These are phyloP conservation scores for Scolanthus callimorphus DNA, from an alignment of 92 coral and sea anemone species.

Conservation along the genomic window DNA sequence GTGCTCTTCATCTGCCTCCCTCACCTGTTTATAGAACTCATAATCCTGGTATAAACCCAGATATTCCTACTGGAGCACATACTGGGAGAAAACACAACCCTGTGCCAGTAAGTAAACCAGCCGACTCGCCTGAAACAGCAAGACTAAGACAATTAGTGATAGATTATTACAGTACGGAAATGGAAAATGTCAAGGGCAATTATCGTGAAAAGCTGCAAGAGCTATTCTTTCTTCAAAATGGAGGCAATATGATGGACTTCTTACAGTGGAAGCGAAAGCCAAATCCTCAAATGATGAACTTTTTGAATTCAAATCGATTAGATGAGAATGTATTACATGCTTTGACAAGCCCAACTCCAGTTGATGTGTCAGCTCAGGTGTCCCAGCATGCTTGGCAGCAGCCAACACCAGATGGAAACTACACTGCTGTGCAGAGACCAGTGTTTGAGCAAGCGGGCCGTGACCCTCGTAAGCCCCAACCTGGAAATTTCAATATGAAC, in stretches of 20 bases:
- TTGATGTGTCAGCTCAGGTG: constrained; percentile 47
- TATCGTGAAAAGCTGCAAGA: constrained; percentile 91
- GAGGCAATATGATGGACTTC: constrained; percentile 87
- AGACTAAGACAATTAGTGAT: constrained; percentile 80
- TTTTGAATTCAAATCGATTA: constrained; percentile 70
- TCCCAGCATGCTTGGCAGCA: constrained; percentile 52
- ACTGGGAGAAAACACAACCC: constrained; percentile 32
- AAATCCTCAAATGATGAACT: constrained; percentile 56
- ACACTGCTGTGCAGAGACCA: constrained; percentile 53
- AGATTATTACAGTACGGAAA: constrained; percentile 75
- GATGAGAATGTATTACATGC: constrained; percentile 70
- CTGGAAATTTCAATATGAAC: constrained; percentile 44
- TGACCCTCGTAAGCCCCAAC: constrained; percentile 51
- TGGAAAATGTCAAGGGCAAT: constrained; percentile 70
- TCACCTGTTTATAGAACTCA: constrained; percentile 47
- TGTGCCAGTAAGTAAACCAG: constrained; percentile 38
- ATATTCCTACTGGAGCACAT: constrained; percentile 46
- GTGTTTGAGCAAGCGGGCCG: constrained; percentile 74
- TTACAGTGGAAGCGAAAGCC: constrained; percentile 80
- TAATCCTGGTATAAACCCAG: constrained; percentile 45
- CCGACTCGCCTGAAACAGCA: constrained; percentile 76
- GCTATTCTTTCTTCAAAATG: constrained; percentile 88
- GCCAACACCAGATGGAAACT: constrained; percentile 44
- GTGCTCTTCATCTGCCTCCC: constrained; percentile 61
- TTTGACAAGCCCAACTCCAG: constrained; percentile 42